Evolutionary conservation across 2,888 invertebrate species (phyloP), one percentile per base, ranked within the genome.

Genomic region (Thyatira batis): DNA sequence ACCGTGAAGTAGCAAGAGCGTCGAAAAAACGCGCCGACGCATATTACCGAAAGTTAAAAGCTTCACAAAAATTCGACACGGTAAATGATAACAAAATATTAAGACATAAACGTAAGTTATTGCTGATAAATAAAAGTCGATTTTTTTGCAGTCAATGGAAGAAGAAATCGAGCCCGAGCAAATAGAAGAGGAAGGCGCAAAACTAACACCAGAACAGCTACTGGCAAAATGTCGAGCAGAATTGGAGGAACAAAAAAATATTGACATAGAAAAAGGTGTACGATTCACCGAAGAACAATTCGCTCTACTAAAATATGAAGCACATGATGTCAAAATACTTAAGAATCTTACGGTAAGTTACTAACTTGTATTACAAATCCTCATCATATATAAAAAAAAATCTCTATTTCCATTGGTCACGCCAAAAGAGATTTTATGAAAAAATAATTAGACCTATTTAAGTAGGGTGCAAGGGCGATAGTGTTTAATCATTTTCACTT

Each of bases 231-330:
- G 92, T 65, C 63, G 73, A 1, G 80, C 73, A 20, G 89, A 92
- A 43, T 57, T 91, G 44, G 85, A 90, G n/a, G 73, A 80, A 20
- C 80, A 81, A 53, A 87, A 82, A 58, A 76, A 67, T 25, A 59
- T 78, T 0, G 92, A 93, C 60, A 92, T 94, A 17, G 89, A 92
- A 46, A 93, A 92, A 20, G 94, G 94, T 53, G 91, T 94, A 21
- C 84, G 91, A 71, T 92, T 94, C 62, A 86, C 90, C 0, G 90
- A 92, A 27, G 94, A 94, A 52, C 93, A 94, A 60, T 94, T 90
- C 63, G 92, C 93, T 8, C 83, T 85, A 28, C 81, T 94, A 51
- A 94, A 94, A 78, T 95, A 94, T 64, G 95, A 95, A 78, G 92
- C 93, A 6, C 92, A 93, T 9, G 89, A 93, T 45, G 87, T 95